Conservation (phyloP, 2,797 vertebrate species). For the Harpagifer antarcticus region DNA sequence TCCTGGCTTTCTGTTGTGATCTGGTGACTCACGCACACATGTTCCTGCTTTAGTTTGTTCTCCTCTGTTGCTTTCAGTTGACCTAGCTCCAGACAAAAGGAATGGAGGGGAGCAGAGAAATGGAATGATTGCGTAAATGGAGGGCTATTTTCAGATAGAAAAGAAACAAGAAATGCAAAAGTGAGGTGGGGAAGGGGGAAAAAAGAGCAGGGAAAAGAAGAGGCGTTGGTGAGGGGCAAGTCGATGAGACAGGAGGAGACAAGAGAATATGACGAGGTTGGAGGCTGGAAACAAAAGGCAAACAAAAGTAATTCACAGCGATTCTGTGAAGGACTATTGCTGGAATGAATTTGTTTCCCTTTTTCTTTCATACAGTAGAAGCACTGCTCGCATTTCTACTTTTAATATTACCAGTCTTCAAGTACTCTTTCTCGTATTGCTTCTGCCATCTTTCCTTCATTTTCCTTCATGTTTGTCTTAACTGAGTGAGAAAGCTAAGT, state of each 20-base stretch:
- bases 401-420: neutral
- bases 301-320: neutral
- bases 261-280: slow-evolving; percentile 37
- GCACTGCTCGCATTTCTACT: neutral
- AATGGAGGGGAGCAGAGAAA: slow-evolving; percentile 41
- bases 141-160: slow-evolving; percentile 64
- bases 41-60: slow-evolving; percentile 50
- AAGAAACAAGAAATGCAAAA: slow-evolving; percentile 42
- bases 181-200: slow-evolving; percentile 25
- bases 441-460: slow-evolving; percentile 5
- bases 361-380: slow-evolving; percentile 10
- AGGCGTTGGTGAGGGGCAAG: slow-evolving; percentile 54
- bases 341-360: neutral
- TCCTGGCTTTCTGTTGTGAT: slow-evolving; percentile 51
- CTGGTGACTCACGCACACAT: slow-evolving; percentile 54
- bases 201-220: slow-evolving; percentile 13
- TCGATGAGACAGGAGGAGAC: slow-evolving; percentile 56
- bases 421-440: neutral
- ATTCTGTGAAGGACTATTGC: slow-evolving; percentile 16
- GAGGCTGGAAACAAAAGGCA: slow-evolving; percentile 44
- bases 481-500: slow-evolving; percentile 67
- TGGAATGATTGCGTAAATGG: slow-evolving; percentile 65
- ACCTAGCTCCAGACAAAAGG: slow-evolving; percentile 69
- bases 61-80: slow-evolving; percentile 65
- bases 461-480: slow-evolving; percentile 52